These are phyloP conservation scores for Fulica atra DNA, from an alignment of 2,113 vertebrate species.

Conservation along the genomic window DNA sequence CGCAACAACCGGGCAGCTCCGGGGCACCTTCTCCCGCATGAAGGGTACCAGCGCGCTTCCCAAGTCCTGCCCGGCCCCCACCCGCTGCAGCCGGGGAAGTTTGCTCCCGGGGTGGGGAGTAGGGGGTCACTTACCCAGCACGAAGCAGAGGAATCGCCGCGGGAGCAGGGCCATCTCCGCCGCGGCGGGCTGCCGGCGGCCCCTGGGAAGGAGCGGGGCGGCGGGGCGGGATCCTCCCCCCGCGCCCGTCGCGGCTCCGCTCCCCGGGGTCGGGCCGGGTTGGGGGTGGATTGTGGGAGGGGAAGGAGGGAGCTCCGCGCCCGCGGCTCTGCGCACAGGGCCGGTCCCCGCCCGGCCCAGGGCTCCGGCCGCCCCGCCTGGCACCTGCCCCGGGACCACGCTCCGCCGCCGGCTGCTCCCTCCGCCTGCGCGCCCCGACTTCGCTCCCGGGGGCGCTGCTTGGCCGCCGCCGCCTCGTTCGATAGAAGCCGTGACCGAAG, in stretches of 20 bases:
- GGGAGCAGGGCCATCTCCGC: not conserved
- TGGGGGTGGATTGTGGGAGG: too few relatives aligned
- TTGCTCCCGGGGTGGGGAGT: not conserved
- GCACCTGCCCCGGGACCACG: not conserved
- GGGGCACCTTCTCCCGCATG: not conserved
- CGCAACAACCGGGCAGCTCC: not conserved
- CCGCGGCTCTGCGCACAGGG: not conserved
- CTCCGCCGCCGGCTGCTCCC: too few relatives aligned
- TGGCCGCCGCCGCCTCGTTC: not conserved
- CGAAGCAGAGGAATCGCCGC: slow-evolving; percentile 47
- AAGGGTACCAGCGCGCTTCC: not conserved
- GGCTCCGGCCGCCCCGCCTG: not conserved
- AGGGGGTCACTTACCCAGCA: slow-evolving; percentile 37
- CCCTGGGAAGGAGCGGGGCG: not conserved
- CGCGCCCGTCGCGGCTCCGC: not conserved
- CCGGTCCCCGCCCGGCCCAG: not conserved
- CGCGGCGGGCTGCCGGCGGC: not conserved
- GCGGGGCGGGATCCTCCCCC: not conserved
- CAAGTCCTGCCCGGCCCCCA: not conserved
- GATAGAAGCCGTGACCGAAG: too few relatives aligned
- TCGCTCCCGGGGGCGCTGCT: too few relatives aligned
- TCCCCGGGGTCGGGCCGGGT: not conserved
- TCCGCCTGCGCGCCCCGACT: too few relatives aligned
- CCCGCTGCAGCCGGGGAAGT: not conserved
- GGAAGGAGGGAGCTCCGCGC: not conserved